Evolutionary conservation across 2,797 vertebrate genomes (phyloP), one percentile per base, ranked within the genome.

Genomic region (Myotis vivesi): DNA sequence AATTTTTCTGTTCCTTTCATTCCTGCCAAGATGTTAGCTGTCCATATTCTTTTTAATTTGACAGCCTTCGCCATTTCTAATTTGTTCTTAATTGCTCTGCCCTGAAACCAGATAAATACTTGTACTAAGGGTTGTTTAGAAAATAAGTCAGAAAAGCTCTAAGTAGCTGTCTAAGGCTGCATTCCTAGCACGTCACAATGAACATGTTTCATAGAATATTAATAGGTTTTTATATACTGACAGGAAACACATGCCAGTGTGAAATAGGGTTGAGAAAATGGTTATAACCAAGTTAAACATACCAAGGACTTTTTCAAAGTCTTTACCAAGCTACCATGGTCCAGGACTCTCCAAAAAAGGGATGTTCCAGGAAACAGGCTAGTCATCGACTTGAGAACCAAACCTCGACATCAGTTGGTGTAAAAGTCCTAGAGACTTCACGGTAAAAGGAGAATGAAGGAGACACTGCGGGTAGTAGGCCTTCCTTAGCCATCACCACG

Each of bases 101-200:
- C 12, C 49, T 64, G 30, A 87, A 89, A 36, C 30, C 62, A 20
- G 23, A 69, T 85, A 59, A 72, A 73, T 44, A 75, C 38, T 77
- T 90, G 44, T 86, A 51, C 36, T 79, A 72, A 89, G 20, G 36
- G n/a, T 72, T 81, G 15, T 79, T 80, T 57, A 53, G 82, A 72
- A 89, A 80, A 20, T 36, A 76, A 28, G 66, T 89, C 83, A 64
- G 62, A 92, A 86, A 88, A 80, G n/a, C 73, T 38, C 55, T 62
- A 19, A 62, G 25, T 68, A 25, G 22, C 25, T 5, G 6, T 49
- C 57, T 9, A 41, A 46, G 44, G 28, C 75, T 72, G 1, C 38
- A 3, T 77, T 71, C 75, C 62, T 19, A 66, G 33, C 6, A 1
- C 20, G 25, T 38, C 69, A 33, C 20, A 49, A 22, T 22, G 55